Percentiles rank a stretch among this genome's conserved stretches.
phyloP scores from a whole-genome alignment of 2,797 vertebrate genomes.

The Oreochromis grahami region DNA sequence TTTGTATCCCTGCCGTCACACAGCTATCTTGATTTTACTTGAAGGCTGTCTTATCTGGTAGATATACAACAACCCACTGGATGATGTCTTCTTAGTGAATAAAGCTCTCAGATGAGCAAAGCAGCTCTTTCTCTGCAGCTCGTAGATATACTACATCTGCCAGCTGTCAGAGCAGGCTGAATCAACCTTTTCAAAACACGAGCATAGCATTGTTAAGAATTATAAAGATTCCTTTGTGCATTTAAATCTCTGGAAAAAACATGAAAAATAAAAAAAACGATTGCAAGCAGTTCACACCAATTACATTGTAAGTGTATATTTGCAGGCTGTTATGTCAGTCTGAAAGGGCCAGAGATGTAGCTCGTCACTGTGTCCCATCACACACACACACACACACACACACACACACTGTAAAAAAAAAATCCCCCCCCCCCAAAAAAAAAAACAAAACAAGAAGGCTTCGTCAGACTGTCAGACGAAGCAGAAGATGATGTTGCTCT shows the following conservation, averaged over 20 bases:
- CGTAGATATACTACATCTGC: not conserved
- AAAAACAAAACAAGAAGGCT: not conserved
- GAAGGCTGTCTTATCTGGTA: fast-evolving
- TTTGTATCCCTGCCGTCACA: not conserved
- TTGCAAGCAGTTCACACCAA: not conserved
- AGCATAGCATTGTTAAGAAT: not conserved
- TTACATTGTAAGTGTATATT: not conserved
- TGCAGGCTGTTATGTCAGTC: not conserved
- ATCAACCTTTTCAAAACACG: not conserved
- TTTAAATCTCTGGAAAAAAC: not conserved
- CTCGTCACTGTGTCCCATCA: not conserved
- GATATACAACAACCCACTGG: not conserved
- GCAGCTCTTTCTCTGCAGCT: not conserved
- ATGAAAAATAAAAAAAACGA: not conserved
- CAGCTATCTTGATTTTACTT: not conserved
- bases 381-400: not conserved
- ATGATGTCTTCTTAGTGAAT: not conserved
- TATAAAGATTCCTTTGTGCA: not conserved
- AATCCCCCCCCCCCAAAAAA: not conserved
- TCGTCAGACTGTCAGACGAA: not conserved
- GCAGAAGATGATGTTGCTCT: not conserved
- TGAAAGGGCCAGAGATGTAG: not conserved
- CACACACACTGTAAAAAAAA: not conserved
- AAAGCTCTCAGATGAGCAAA: not conserved
- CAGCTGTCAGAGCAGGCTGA: not conserved